phyloP scores from a whole-genome alignment of 2,888 invertebrate genomes.

The Andricus quercusramuli region DNA sequence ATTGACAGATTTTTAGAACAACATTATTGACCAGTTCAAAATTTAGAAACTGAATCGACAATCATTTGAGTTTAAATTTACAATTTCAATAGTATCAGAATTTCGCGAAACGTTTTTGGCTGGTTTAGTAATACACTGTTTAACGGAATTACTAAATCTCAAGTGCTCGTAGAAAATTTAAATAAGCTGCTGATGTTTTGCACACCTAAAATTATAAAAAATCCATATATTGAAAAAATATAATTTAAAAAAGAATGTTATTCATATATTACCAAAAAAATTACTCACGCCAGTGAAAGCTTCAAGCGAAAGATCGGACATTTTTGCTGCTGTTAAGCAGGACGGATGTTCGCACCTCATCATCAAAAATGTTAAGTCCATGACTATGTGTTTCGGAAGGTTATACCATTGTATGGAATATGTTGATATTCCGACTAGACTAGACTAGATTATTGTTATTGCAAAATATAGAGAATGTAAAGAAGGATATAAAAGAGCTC shows the following conservation, averaged over 20 bases:
- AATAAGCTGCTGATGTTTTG: slow-evolving; percentile 69
- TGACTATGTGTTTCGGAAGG: slow-evolving; percentile 61
- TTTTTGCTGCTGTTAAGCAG: slow-evolving; percentile 69
- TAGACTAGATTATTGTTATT: slow-evolving; percentile 37
- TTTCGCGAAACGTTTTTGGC: neutral
- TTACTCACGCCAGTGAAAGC: slow-evolving; percentile 67
- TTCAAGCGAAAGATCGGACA: slow-evolving; percentile 68
- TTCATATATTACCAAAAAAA: neutral
- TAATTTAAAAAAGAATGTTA: neutral
- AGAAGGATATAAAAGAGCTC: neutral
- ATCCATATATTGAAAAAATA: neutral
- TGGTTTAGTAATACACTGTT: neutral
- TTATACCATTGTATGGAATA: slow-evolving; percentile 66
- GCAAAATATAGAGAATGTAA: neutral
- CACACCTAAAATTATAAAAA: slow-evolving; percentile 60
- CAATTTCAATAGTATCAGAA: neutral
- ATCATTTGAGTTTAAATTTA: neutral
- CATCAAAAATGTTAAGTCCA: slow-evolving; percentile 63
- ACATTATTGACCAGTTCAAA: neutral
- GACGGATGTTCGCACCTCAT: slow-evolving; percentile 66
- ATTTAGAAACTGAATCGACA: neutral
- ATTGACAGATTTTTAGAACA: neutral
- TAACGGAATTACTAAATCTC: slow-evolving; percentile 49
- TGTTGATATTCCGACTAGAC: slow-evolving; percentile 62
- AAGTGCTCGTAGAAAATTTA: slow-evolving; percentile 68